A percentile compares a stretch with the other conserved stretches of the same genome.
Conservation (phyloP, 2,797 vertebrate genomes). For the Notolepis coatsorum region DNA sequence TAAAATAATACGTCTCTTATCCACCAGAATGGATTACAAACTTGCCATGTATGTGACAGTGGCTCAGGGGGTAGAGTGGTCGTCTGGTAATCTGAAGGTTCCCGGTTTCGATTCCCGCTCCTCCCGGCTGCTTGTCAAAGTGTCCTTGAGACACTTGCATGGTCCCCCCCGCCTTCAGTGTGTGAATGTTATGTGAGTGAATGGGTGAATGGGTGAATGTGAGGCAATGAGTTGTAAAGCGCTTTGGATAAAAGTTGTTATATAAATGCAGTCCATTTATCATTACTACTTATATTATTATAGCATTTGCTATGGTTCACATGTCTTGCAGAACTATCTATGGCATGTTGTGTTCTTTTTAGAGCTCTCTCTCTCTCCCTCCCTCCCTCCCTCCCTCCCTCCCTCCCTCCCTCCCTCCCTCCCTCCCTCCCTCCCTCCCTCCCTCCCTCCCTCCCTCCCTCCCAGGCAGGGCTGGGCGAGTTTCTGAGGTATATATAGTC, state of each 20-base stretch:
- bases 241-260: too few relatives aligned
- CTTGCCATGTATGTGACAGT: background rate
- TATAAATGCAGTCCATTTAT: too few relatives aligned
- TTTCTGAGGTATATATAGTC: constrained; percentile 49
- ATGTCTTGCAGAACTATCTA: constrained; percentile 56
- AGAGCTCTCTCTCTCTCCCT: constrained; percentile 14
- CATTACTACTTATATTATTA: too few relatives aligned
- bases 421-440: constrained; percentile 1
- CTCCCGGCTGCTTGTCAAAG: background rate
- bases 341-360: constrained; percentile 49
- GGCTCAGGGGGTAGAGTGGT: too few relatives aligned
- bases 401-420: background rate
- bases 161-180: too few relatives aligned
- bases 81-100: background rate
- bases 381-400: background rate
- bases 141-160: background rate
- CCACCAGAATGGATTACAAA: constrained; percentile 19
- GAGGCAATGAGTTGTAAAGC: too few relatives aligned
- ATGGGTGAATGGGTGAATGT: too few relatives aligned
- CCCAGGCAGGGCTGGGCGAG: constrained; percentile 45
- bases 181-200: too few relatives aligned
- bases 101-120: too few relatives aligned
- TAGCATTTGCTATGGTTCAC: constrained; percentile 35
- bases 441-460: constrained; percentile 11
- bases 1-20: background rate